Evolutionary conservation across 2,797 vertebrate genomes (phyloP).

Genomic region (Oryzias dopingdopingensis): DNA sequence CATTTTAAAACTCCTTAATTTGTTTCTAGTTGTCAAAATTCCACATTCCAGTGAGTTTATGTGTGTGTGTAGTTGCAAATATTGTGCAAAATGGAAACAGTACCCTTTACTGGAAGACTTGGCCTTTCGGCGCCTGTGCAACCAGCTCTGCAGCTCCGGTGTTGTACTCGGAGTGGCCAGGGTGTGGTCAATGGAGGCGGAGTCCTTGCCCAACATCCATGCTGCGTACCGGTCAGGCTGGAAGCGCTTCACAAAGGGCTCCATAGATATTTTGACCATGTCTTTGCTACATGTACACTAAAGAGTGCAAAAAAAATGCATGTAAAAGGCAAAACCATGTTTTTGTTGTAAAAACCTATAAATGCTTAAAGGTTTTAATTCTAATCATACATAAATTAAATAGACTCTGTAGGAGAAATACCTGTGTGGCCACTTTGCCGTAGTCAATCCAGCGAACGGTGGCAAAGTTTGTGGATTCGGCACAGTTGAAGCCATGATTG

Average conservation of each 20-base stretch:
- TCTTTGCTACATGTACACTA: constrained; percentile 96
- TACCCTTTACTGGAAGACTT: constrained; percentile 80
- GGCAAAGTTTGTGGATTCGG: constrained; percentile 97
- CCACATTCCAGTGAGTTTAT: too few relatives aligned
- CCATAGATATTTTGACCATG: constrained; percentile 99
- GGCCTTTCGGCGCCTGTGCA: constrained; percentile 80
- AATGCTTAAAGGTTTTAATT: neutral
- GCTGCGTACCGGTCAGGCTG: constrained; percentile 90
- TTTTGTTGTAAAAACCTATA: neutral
- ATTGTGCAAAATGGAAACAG: neutral
- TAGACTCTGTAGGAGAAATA: constrained; percentile 41
- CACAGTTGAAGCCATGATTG: constrained; percentile 98
- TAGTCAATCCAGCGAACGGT: constrained; percentile 96
- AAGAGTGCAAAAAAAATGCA: neutral
- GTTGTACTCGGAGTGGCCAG: constrained; percentile 86
- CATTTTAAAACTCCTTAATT: too few relatives aligned
- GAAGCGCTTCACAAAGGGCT: constrained; percentile 93
- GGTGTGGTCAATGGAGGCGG: constrained; percentile 87
- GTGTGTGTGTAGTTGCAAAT: too few relatives aligned
- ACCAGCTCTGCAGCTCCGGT: constrained; percentile 88
- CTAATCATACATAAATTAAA: too few relatives aligned
- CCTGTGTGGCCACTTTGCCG: constrained; percentile 93
- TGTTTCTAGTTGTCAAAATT: too few relatives aligned
- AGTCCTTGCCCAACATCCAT: constrained; percentile 95
- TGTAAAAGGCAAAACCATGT: neutral